A percentile compares a stretch with the other conserved stretches of the same genome.
phyloP scores from a whole-genome alignment of 37 sponge, comb jelly and placozoan genomes.

The Hexactinellida sp. region DNA sequence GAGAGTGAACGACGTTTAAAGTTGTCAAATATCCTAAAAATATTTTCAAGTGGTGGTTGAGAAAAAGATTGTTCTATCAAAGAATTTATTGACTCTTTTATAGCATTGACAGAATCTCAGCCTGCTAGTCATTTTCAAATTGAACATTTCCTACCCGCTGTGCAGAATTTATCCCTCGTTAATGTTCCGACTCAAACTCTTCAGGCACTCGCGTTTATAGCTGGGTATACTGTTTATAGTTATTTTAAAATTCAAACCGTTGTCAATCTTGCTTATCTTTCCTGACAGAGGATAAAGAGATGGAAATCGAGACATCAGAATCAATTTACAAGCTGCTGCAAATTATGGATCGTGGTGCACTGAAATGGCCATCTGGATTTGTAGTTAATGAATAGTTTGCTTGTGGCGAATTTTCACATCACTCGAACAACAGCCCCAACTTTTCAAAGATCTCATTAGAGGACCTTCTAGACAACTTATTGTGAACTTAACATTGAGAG shows the following conservation, averaged over 20 bases:
- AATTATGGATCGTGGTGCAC: not conserved
- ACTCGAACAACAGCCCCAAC: not conserved
- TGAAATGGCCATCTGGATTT: not conserved
- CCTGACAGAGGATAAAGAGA: not conserved
- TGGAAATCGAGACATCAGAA: not conserved
- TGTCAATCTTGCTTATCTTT: not conserved
- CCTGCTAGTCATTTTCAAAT: not conserved
- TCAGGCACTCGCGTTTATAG: not conserved
- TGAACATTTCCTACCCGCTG: not conserved
- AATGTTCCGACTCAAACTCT: not conserved
- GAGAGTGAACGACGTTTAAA: not conserved
- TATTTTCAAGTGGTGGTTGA: not conserved
- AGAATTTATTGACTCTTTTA: not conserved
- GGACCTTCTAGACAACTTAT: not conserved
- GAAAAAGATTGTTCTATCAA: not conserved
- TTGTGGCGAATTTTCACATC: not conserved
- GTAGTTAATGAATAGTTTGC: not conserved
- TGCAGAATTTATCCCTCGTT: not conserved
- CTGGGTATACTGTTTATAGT: not conserved
- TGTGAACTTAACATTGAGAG: not conserved
- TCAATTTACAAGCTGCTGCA: not conserved
- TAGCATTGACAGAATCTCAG: not conserved
- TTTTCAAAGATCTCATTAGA: not conserved
- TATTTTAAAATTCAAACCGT: not conserved
- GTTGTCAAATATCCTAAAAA: not conserved